Base-by-base conservation (phyloP, 2,888 invertebrate species). In the Pollenia griseotomentosa region DNA sequence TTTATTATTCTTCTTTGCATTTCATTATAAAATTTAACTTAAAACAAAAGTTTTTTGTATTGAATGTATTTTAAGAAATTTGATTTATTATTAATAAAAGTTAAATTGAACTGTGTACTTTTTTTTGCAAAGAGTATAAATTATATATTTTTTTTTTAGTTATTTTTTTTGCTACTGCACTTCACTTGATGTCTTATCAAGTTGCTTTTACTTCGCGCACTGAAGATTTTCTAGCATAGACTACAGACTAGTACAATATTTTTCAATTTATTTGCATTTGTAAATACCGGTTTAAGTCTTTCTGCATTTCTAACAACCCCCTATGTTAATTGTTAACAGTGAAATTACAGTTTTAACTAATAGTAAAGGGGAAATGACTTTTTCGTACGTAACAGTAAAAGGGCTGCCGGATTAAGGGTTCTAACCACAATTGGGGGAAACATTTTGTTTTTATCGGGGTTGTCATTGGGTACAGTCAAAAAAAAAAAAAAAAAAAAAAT, bases 151-250 rank as follows among this genome's bases (percentile, higher is more conserved):
- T 19, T 44, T 57, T 66, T 48, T 78, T n/a, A 19, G 14, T 16
- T n/a, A 42, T 12, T 63, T 65, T n/a, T 51, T 48, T 75, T 73
- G n/a, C 57, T 61, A 46, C 59, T 79, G 33, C 53, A 65, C 68
- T 83, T 78, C 48, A 57, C 16, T 83, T 65, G 59, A 11, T 14
- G 66, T 57, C 84, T 79, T 84, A 84, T 84, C 79, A 61, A 33
- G 16, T 59, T 74, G 44, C 33, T 59, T 79, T 74, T 66, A 66
- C n/a, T 68, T 19, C 66, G 57, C 8, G 40, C 63, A 84, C 79
- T 73, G 53, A 61, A 66, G 73, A 74, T 74, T 73, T 55, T 46
- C 57, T 33, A 59, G 44, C 71, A 79, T 16, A 40, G 70, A 70
- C 61, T 63, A 61, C 23, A 16, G 44, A 42, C 40, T 51, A 71